phyloP scores from a whole-genome alignment of 2,888 invertebrate species.

The Pristionchus fissidentatus region DNA sequence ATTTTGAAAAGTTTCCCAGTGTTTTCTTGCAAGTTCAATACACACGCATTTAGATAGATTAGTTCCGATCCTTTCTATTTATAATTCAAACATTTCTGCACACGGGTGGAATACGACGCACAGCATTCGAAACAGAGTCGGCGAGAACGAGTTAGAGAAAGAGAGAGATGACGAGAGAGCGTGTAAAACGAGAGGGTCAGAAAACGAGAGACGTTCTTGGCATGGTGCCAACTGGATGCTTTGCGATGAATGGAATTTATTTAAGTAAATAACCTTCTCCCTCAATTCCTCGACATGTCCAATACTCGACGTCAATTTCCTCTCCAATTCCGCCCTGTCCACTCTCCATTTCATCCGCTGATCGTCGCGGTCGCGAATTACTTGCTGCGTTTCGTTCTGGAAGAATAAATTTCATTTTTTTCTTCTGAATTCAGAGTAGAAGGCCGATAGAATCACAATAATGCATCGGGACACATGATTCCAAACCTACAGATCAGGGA shows the following conservation, averaged over 20 bases:
- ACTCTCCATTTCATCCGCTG: conserved; percentile 62
- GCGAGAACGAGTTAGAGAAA: no score
- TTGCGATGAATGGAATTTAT: no score
- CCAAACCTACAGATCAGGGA: no score
- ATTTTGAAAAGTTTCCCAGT: background rate
- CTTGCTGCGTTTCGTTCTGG: conserved; percentile 60
- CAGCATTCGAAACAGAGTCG: no score
- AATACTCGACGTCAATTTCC: conserved; percentile 67
- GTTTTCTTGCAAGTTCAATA: background rate
- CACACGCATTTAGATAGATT: background rate
- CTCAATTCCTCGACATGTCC: conserved; percentile 65
- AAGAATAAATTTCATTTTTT: conserved; percentile 36
- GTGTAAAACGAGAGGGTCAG: no score
- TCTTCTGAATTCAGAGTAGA: no score
- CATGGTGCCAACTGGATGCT: no score
- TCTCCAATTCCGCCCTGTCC: conserved; percentile 69
- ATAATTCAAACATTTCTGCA: background rate
- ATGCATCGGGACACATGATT: no score
- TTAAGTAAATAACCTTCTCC: conserved; percentile 48
- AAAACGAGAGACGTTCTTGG: no score
- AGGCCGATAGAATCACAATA: background rate
- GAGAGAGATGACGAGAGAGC: no score
- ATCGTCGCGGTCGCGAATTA: conserved; percentile 65
- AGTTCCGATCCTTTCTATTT: background rate
- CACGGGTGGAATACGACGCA: no score